Conservation (phyloP, 2,888 invertebrate genomes). For the Drosophila maculinotata region DNA sequence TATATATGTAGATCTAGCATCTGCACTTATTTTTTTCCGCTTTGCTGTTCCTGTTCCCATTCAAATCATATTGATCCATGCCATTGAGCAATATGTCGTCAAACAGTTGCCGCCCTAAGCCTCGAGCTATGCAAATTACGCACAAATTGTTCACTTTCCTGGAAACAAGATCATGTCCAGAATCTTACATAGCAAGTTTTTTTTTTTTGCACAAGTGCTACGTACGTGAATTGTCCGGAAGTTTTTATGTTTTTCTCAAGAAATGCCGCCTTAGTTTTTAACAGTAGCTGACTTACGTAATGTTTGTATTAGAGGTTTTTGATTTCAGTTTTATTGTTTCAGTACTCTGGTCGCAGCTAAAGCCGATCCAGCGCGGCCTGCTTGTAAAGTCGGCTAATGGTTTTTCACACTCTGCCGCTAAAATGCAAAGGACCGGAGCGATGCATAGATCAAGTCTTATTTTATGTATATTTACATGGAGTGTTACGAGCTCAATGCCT, state of each 20-base stretch:
- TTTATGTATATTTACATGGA: conserved; percentile 38
- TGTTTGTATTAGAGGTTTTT: conserved; percentile 69
- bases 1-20: conserved; percentile 16
- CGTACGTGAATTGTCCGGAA: conserved; percentile 37
- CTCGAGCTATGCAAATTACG: conserved; percentile 68
- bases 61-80: conserved; percentile 61
- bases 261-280: conserved; percentile 47
- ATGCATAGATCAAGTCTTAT: conserved; percentile 21
- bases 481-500: conserved; percentile 33
- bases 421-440: conserved; percentile 55
- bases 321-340: conserved; percentile 63
- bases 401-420: conserved; percentile 76
- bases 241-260: conserved; percentile 69
- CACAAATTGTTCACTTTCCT: conserved; percentile 75
- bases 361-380: conserved; percentile 24
- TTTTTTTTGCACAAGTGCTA: conserved; percentile 56
- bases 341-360: conserved; percentile 5
- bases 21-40: conserved; percentile 30
- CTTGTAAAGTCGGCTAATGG: conserved; percentile 53
- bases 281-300: conserved; percentile 74
- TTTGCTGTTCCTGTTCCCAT: conserved; percentile 36
- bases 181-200: conserved; percentile 18
- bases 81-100: conserved; percentile 78
- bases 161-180: conserved; percentile 51
- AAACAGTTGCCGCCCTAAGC: conserved; percentile 76